Conservation (phyloP, 2,797 vertebrate species). For the Mergus octosetaceus region DNA sequence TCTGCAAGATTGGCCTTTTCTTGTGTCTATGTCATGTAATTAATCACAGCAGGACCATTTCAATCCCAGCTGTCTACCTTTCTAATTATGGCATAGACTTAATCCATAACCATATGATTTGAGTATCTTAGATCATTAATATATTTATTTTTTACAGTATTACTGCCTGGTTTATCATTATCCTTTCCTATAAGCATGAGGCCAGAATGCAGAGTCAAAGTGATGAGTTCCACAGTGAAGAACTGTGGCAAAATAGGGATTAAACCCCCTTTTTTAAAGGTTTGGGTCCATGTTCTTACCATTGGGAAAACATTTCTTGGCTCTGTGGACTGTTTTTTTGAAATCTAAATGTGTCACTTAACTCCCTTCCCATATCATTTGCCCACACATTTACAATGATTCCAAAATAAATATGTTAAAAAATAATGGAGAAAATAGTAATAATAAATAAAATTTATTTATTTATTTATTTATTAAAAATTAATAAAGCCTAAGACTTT, state of each 20-base stretch:
- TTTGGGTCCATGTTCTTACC: neutral
- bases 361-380: neutral
- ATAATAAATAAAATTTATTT: no score
- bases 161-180: neutral
- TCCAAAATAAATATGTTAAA: neutral
- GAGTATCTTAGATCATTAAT: neutral
- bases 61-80: neutral
- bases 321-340: neutral
- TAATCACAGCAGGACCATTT: slow-evolving; percentile 8
- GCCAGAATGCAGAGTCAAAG: neutral
- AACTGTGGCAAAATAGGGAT: neutral
- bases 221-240: neutral
- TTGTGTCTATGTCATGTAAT: neutral
- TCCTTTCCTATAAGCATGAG: neutral
- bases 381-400: neutral
- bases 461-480: no score
- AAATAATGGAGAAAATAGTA: neutral
- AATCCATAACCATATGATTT: neutral
- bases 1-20: neutral
- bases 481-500: neutral
- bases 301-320: neutral
- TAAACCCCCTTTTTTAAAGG: neutral
- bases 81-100: neutral
- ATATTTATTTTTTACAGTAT: neutral
- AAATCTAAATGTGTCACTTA: neutral